phyloP scores from a whole-genome alignment of 2,113 vertebrate species.

The Tetrax tetrax region DNA sequence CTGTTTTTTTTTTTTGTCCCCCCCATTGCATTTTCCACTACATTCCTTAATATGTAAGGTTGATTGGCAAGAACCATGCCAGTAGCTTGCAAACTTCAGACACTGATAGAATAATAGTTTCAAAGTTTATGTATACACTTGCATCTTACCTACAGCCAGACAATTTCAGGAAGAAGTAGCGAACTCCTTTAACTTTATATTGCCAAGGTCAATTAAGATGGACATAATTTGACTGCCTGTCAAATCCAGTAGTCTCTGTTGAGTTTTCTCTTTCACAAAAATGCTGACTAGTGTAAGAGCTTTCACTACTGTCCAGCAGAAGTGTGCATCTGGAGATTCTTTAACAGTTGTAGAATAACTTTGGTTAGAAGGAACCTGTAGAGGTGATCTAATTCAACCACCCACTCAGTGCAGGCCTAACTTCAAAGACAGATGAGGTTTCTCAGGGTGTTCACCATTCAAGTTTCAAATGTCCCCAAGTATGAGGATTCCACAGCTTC shows the following conservation, averaged over 20 bases:
- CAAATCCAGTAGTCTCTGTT: not conserved
- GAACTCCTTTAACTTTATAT: not conserved
- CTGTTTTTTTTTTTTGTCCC: not conserved
- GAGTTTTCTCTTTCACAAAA: not conserved
- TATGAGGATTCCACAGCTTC: not conserved
- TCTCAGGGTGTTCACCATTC: not conserved
- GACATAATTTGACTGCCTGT: not conserved
- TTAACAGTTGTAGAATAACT: not conserved
- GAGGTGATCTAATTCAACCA: not conserved
- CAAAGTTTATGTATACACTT: not conserved
- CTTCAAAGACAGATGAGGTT: not conserved
- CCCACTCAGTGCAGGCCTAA: not conserved
- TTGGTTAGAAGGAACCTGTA: not conserved
- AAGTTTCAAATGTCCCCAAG: not conserved
- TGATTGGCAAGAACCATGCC: not conserved
- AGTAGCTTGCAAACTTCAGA: not conserved
- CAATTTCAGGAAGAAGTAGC: not conserved
- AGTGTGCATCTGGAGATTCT: not conserved
- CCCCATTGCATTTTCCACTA: not conserved
- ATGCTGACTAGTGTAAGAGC: not conserved
- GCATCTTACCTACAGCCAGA: not conserved
- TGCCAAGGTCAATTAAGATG: not conserved
- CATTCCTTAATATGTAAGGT: not conserved
- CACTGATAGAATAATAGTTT: not conserved
- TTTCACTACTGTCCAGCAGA: not conserved